Percentiles rank a stretch among this genome's conserved stretches.
These are phyloP conservation scores for Apostichopus japonicus DNA, from an alignment of 35 echinoderm and acorn worm genomes.

Conservation along the genomic window DNA sequence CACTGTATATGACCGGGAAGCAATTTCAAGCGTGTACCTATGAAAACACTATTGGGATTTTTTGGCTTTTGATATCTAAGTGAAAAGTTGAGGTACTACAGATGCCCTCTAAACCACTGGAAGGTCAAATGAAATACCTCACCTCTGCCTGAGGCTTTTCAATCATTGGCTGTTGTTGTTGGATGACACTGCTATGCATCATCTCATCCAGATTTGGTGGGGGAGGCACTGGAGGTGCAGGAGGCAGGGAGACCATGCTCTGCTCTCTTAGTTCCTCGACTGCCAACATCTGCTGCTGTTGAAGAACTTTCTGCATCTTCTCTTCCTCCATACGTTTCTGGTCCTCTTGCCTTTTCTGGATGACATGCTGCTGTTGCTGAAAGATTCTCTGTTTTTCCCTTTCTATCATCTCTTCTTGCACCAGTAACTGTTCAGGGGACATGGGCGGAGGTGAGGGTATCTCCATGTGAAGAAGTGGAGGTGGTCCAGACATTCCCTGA, in stretches of 20 bases:
- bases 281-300: conserved; percentile 95
- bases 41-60: too few species aligned
- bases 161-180: conserved; percentile 61
- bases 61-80: too few species aligned
- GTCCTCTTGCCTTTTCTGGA: conserved; percentile 82
- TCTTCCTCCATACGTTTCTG: conserved; percentile 84
- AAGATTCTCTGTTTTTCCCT: conserved; percentile 88
- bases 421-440: conserved; percentile 27
- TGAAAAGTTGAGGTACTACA: too few species aligned
- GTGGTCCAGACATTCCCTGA: conserved; percentile 14
- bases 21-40: too few species aligned
- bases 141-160: conserved; percentile 28
- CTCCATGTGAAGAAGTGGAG: conserved; percentile 2
- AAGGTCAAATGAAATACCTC: not conserved
- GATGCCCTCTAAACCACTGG: too few species aligned
- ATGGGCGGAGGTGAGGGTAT: conserved; percentile 7
- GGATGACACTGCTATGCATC: conserved; percentile 57
- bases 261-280: conserved; percentile 56
- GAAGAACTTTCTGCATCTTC: conserved; percentile 79
- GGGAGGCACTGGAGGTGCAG: conserved; percentile 12
- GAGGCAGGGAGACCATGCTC: not conserved
- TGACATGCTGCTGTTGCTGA: conserved; percentile 88
- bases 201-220: conserved; percentile 55
- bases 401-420: conserved; percentile 92
- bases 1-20: too few species aligned